A percentile compares a stretch with the other conserved stretches of the same genome.
phyloP scores from a whole-genome alignment of 2,113 vertebrate genomes.

The Ciconia maguari region DNA sequence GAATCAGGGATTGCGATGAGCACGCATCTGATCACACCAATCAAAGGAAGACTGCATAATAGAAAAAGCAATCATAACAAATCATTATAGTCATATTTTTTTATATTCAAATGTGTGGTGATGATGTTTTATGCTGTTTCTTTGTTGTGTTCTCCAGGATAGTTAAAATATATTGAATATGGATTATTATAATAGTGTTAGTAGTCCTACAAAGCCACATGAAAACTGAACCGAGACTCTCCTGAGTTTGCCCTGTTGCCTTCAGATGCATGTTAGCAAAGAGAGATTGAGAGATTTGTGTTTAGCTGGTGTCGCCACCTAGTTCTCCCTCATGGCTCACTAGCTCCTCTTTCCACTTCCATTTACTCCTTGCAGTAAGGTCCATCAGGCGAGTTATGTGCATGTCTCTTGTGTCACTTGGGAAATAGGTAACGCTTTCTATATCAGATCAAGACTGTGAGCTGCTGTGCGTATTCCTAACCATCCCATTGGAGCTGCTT shows the following conservation, averaged over 20 bases:
- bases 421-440: background rate
- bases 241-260: background rate
- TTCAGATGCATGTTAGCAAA: background rate
- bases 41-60: background rate
- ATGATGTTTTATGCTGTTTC: background rate
- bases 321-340: background rate
- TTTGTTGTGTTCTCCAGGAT: background rate
- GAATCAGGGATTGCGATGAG: background rate
- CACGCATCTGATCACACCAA: background rate
- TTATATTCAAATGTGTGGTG: background rate
- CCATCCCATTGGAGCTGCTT: background rate
- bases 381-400: background rate
- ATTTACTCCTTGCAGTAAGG: background rate
- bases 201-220: background rate
- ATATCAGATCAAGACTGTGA: background rate
- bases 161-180: background rate
- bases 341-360: background rate
- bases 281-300: background rate
- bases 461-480: background rate
- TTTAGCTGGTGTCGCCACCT: background rate
- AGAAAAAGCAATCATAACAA: background rate
- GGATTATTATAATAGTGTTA: background rate
- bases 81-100: background rate
- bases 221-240: background rate
- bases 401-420: background rate